Evolutionary conservation across 2,888 invertebrate species (phyloP).

Genomic region (Ichneumon xanthorius): DNA sequence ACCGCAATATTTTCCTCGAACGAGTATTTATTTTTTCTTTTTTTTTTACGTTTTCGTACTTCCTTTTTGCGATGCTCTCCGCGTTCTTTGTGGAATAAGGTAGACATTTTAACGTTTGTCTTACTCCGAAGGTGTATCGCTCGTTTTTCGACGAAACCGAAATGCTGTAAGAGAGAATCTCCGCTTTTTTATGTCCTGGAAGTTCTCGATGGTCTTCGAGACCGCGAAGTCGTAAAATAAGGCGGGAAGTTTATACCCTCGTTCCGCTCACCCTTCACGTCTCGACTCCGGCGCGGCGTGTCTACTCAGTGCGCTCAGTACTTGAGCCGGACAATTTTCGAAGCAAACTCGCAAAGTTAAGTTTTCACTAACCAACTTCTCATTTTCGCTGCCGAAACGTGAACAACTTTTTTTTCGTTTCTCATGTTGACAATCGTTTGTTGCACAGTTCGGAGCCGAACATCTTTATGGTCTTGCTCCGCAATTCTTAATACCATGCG

Average conservation of each 20-base stretch:
- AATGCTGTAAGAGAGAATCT: conserved; percentile 24
- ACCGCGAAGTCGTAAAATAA: conserved; percentile 45
- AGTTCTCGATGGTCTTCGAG: conserved; percentile 32
- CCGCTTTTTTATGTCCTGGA: not conserved
- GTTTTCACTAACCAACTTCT: not conserved
- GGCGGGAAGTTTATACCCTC: conserved; percentile 24
- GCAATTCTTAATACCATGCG: too few species aligned
- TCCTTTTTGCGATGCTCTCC: not conserved
- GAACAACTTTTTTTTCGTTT: not conserved
- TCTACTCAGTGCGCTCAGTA: not conserved
- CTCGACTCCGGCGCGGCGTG: conserved; percentile 1
- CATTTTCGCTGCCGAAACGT: not conserved
- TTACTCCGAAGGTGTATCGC: conserved; percentile 1
- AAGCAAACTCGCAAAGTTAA: not conserved
- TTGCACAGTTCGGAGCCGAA: not conserved
- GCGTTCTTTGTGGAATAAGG: not conserved
- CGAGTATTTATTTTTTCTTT: conserved; percentile 27
- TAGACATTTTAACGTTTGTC: not conserved
- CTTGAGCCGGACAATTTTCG: not conserved
- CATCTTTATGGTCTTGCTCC: not conserved
- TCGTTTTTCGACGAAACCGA: conserved; percentile 23
- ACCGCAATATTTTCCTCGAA: conserved; percentile 28
- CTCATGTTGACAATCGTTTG: not conserved
- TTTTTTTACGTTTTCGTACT: conserved; percentile 4
- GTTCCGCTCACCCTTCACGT: conserved; percentile 4